Percentiles rank a stretch among this genome's conserved stretches.
These are phyloP conservation scores for Philotrypesis tridentata DNA, from an alignment of 1,140 invertebrate genomes.

Conservation along the genomic window DNA sequence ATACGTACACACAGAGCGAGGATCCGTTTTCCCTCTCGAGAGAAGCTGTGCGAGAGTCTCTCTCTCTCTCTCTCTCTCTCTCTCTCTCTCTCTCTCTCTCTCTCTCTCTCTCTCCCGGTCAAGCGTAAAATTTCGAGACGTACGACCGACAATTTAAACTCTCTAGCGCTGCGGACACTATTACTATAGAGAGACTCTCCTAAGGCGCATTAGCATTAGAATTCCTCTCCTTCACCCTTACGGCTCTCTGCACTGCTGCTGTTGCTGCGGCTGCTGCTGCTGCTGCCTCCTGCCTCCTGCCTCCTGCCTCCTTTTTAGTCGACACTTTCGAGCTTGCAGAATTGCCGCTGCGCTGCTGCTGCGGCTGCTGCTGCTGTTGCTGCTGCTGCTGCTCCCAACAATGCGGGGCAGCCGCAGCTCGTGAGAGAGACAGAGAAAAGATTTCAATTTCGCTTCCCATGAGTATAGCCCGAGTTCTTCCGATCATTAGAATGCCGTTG, in stretches of 20 bases:
- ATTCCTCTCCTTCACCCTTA: slow-evolving; percentile 15
- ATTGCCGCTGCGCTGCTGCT: background rate
- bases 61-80: slow-evolving; percentile 45
- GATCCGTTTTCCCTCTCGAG: slow-evolving; percentile 55
- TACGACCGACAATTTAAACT: slow-evolving; percentile 52
- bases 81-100: slow-evolving; percentile 48
- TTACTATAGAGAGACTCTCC: background rate
- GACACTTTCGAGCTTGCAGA: background rate
- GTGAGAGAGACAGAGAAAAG: background rate
- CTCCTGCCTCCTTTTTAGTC: background rate
- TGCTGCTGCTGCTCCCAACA: background rate
- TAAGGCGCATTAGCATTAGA: slow-evolving; percentile 20
- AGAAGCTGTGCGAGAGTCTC: slow-evolving; percentile 47
- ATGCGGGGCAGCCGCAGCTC: background rate
- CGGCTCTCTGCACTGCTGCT: background rate
- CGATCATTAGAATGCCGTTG: background rate
- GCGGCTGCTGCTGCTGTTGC: background rate
- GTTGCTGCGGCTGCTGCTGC: too few relatives aligned
- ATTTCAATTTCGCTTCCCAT: background rate
- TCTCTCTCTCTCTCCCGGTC: slow-evolving; percentile 46
- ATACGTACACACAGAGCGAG: slow-evolving; percentile 27
- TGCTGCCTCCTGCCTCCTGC: too few relatives aligned
- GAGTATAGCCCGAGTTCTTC: background rate
- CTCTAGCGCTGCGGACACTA: background rate
- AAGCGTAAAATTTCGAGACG: slow-evolving; percentile 58